Percentiles rank a stretch among this genome's conserved stretches.
Conservation (phyloP, 1,140 invertebrate genomes). For the Macrosteles quadrilineatus region DNA sequence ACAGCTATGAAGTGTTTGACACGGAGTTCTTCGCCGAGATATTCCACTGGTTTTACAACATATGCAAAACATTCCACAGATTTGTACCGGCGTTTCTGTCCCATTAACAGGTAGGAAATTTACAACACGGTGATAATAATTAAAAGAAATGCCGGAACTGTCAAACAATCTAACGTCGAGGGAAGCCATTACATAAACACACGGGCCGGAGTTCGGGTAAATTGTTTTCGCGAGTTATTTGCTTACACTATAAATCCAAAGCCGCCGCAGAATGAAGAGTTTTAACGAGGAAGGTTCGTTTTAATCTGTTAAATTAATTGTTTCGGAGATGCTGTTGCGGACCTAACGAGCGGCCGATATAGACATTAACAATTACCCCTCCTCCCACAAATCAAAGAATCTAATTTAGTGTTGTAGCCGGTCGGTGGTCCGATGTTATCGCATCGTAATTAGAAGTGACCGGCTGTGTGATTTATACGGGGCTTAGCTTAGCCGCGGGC, state of each 20-base stretch:
- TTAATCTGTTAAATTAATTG: slow-evolving; percentile 17
- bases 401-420: slow-evolving; percentile 8
- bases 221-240: slow-evolving; percentile 9
- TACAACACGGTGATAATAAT: neutral
- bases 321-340: slow-evolving; percentile 6
- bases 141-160: neutral
- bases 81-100: neutral
- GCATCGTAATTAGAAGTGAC: slow-evolving; percentile 2
- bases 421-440: slow-evolving; percentile 11
- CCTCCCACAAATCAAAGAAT: slow-evolving; percentile 11
- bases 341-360: slow-evolving; percentile 8
- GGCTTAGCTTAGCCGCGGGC: neutral
- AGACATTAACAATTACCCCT: slow-evolving; percentile 4
- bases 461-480: slow-evolving; percentile 1
- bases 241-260: neutral
- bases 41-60: neutral
- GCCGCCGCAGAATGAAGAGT: neutral
- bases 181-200: neutral
- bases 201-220: neutral
- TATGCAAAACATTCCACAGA: slow-evolving; percentile 9
- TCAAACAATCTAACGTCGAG: neutral
- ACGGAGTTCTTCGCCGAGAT: neutral
- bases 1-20: neutral
- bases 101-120: slow-evolving; percentile 1
- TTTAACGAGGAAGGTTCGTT: slow-evolving; percentile 3